These are phyloP conservation scores for Volucella bombylans DNA, from an alignment of 2,888 invertebrate species.

Conservation along the genomic window DNA sequence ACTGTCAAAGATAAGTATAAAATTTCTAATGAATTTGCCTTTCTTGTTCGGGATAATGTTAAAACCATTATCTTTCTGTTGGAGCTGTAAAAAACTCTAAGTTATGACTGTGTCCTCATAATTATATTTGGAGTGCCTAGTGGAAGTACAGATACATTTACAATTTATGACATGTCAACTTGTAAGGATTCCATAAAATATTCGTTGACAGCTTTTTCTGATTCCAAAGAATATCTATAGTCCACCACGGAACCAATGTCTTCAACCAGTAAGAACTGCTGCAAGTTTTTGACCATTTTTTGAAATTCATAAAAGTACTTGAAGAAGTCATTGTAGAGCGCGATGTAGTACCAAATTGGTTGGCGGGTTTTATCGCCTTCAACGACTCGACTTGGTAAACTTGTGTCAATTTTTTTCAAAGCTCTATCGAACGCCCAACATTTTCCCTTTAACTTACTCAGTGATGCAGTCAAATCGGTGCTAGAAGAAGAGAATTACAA, in stretches of 20 bases:
- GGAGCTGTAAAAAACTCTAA: no score
- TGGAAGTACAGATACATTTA: no score
- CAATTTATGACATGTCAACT: neutral
- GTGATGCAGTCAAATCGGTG: slow-evolving; percentile 16
- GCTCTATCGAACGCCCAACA: slow-evolving; percentile 35
- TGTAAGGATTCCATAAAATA: slow-evolving; percentile 32
- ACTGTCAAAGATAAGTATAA: no score
- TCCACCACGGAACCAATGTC: slow-evolving; percentile 50
- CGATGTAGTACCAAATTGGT: slow-evolving; percentile 59
- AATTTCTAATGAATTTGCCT: no score
- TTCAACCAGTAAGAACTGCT: slow-evolving; percentile 21
- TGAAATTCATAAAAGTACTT: slow-evolving; percentile 30
- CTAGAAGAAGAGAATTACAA: slow-evolving; percentile 1
- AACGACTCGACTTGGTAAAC: slow-evolving; percentile 34
- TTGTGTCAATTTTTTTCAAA: slow-evolving; percentile 24
- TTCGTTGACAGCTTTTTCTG: slow-evolving; percentile 5
- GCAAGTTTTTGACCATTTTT: slow-evolving; percentile 21
- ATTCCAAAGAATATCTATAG: slow-evolving; percentile 39
- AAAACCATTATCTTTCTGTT: no score
- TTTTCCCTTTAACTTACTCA: slow-evolving; percentile 17
- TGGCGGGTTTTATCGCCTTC: slow-evolving; percentile 33
- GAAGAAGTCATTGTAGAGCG: slow-evolving; percentile 37
- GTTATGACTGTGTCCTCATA: no score
- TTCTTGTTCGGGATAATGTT: no score
- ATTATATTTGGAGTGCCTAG: no score